Evolutionary conservation across 2,888 invertebrate genomes (phyloP), one percentile per base, ranked within the genome.

Genomic region (Agrochola circellaris): DNA sequence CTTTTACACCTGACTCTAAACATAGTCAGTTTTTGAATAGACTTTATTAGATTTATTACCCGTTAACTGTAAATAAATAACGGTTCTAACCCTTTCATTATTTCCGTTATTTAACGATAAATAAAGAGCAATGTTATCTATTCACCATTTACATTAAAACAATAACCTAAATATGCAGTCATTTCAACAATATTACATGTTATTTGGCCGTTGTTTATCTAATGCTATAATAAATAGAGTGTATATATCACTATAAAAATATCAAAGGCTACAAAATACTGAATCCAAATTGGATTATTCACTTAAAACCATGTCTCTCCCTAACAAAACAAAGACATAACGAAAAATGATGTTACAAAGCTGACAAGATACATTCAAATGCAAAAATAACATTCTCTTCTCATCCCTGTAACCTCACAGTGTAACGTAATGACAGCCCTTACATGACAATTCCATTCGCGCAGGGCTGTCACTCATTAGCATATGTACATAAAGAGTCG

Each of bases 371-470:
- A 88, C 85, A 92, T 92, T 92, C 85, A 91, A 91, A 92, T 91
- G 92, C 90, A 93, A 95, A 94, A 95, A 94, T 92, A 93, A 92
- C 93, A 93, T 90, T 91, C 90, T 81, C 88, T 87, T 91, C 90
- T 88, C 89, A 86, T 89, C 89, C 88, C 83, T 85, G 89, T 91
- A 91, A 92, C 92, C 91, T 92, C 91, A 88, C 90, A 83, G 91
- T 91, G 91, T 93, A 93, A 92, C 89, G 89, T 94, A 94, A 94
- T 95, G 95, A 93, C 95, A 94, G 89, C 94, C 93, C 96, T 94
- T 92, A 96, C 96, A 96, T 92, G 96, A 96, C 95, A 95, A 96
- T 95, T 94, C 96, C 96, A 96, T 96, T 96, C 94, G 92, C 92
- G 85, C 89, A 94, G 95, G 93, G 93, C 91, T 95, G 95, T 94